Base-by-base conservation (phyloP, 1,140 invertebrate genomes). In the Zaprionus lachaisei region DNA sequence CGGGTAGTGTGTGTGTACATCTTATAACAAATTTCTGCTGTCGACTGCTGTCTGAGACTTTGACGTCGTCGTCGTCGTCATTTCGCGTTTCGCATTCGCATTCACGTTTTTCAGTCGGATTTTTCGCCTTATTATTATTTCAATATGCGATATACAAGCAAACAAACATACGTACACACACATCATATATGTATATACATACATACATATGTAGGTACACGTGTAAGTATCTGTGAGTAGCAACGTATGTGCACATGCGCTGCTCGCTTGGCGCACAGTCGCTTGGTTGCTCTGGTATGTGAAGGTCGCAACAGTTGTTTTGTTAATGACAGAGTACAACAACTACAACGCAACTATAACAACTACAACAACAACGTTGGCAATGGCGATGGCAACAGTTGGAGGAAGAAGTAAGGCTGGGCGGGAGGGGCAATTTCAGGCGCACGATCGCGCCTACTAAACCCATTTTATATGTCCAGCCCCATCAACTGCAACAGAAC, bases 281-380 rank as follows among this genome's bases (percentile, higher is more conserved):
- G 84, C 75, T 89, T 76, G 84, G 86, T 58, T 76, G 73, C 73
- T 76, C 91, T 92, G 91, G 91, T 92, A 92, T 92, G 91, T 82
- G 91, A 92, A 92, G 91, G 91, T 92, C 91, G 91, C 91, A 92
- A 86, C 91, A 92, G 91, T 92, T 92, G 91, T 92, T 92, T 92
- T 92, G 83, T 92, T 92, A 92, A 92, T 92, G 91, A 92, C 91
- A 92, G 91, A 84, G 76, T 84, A 89, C 81, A 81, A 80, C 75
- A 61, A 72, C 77, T 72, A 83, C 70, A 54, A 78, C 75, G 62
- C 72, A 54, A 78, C 75, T 62, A 63, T 49, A 9, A 24, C 57
- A 11, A 7, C 47, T 9, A 56, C 66, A 37, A 22, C 70, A 49
- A 54, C 55, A n/a, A 66, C 55, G 31, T 49, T 34, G 56, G 44